Evolutionary conservation across 2,797 vertebrate genomes (phyloP).

Genomic region (Echiichthys vipera): DNA sequence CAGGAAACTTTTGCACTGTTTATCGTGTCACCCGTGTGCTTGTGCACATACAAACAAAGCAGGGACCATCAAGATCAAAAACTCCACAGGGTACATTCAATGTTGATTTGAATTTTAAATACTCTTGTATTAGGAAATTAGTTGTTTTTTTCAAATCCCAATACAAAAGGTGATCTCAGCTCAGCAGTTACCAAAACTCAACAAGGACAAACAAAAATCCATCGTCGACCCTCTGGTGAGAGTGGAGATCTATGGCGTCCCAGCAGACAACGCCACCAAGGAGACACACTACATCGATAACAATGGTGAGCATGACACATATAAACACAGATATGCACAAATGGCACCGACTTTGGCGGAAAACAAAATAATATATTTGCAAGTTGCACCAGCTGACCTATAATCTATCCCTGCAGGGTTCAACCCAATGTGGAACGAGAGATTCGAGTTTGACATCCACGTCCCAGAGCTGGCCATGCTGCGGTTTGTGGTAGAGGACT

Average conservation of each 20-base stretch:
- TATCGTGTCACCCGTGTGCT: too few species aligned
- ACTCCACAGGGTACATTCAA: too few species aligned
- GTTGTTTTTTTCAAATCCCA: too few species aligned
- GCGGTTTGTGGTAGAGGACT: conserved; percentile 93
- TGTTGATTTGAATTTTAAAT: too few species aligned
- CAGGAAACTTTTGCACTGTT: too few species aligned
- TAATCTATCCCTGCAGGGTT: conserved; percentile 83
- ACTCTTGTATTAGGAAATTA: too few species aligned
- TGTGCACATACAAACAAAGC: too few species aligned
- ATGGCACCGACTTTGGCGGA: background rate
- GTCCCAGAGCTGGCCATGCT: conserved; percentile 91
- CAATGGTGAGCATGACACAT: conserved; percentile 84
- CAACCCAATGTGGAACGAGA: conserved; percentile 92
- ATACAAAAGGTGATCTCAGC: conserved; percentile 91
- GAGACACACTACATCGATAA: conserved; percentile 89
- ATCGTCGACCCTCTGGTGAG: conserved; percentile 95
- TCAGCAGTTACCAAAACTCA: conserved; percentile 96
- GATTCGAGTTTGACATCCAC: conserved; percentile 85
- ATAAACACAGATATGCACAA: background rate
- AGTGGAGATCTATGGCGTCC: conserved; percentile 89
- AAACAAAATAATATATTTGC: background rate
- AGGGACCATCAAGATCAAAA: too few species aligned
- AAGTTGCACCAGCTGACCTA: background rate
- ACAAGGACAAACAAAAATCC: conserved; percentile 90
- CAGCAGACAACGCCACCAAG: conserved; percentile 83